Evolutionary conservation across 2,888 invertebrate species (phyloP), one percentile per base, ranked within the genome.

Genomic region (Cheilosia soror): DNA sequence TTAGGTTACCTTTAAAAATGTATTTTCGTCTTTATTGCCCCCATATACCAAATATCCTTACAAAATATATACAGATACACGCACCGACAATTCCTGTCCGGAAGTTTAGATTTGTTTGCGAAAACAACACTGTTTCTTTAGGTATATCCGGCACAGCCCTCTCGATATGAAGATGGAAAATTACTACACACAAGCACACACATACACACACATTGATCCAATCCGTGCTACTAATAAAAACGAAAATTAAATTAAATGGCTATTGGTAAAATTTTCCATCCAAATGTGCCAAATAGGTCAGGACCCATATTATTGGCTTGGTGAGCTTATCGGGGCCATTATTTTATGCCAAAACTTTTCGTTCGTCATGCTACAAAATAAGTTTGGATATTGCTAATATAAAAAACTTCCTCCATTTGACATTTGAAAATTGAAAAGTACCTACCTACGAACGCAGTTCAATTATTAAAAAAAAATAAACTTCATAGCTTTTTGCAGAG

Each of bases 191-290:
- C 20, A 57, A 44, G 11, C 57, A 69, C 42, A 42, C 42, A 20
- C 27, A n/a, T n/a, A 27, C 27, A 53, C 9, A 6, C 40, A 53
- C 5, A 25, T 7, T 5, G 20, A 15, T 47, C 20, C 37, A 68
- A 80, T 73, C 63, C 69, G 27, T 63, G 33, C 62, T 63, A 75
- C 62, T 63, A 75, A 81, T 81, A 81, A 81, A 75, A 68, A 63
- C 49, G 63, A 63, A 69, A 81, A 81, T 75, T 75, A 75, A 81
- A 75, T 81, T 75, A 57, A 81, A 81, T 63, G 75, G 55, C 73
- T 69, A 44, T 68, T 62, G 79, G 65, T 60, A 68, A 47, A 60
- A 40, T 62, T 73, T 60, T 31, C 53, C 60, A 66, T 62, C n/a
- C 13, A 15, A 47, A 15, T 7, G 25, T 13, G 31, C 7, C 25